Conservation (phyloP, 1,140 invertebrate genomes). For the Drosophila athabasca region DNA sequence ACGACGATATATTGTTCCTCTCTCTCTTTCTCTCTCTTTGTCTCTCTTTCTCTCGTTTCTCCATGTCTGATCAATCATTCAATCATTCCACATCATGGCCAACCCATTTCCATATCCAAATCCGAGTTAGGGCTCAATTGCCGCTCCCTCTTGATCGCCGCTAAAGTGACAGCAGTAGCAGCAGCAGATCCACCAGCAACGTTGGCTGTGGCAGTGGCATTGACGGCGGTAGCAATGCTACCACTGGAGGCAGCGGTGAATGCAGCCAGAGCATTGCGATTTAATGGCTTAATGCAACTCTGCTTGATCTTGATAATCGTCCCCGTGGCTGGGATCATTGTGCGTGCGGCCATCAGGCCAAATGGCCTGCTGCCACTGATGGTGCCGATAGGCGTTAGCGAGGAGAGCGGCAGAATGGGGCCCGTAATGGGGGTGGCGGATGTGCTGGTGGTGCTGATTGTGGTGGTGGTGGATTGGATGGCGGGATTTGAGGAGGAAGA, state of each 20-base stretch:
- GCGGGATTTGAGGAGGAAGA: not conserved
- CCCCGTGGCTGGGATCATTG: not conserved
- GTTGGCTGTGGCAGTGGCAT: too few species aligned
- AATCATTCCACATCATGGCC: too few species aligned
- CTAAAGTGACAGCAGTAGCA: too few species aligned
- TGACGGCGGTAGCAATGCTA: too few species aligned
- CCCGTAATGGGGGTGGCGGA: not conserved
- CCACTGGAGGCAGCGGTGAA: not conserved
- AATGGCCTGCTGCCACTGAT: too few species aligned
- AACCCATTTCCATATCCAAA: too few species aligned
- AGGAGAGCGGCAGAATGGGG: not conserved
- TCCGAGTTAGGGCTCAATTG: too few species aligned
- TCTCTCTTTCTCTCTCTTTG: slow-evolving; percentile 16
- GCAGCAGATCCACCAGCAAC: too few species aligned
- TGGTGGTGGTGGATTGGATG: not conserved
- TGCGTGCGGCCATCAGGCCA: not conserved
- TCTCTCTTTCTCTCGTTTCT: too few species aligned
- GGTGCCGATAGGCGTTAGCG: not conserved
- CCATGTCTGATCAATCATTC: too few species aligned
- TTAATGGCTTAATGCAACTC: slow-evolving; percentile 16
- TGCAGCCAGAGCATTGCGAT: slow-evolving; percentile 10
- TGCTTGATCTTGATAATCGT: slow-evolving; percentile 27
- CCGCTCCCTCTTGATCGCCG: too few species aligned
- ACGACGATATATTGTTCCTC: slow-evolving; percentile 33
- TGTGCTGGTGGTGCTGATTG: slow-evolving; percentile 5